Evolutionary conservation across 1,140 invertebrate species (phyloP).

Genomic region (Saccostrea echinata): DNA sequence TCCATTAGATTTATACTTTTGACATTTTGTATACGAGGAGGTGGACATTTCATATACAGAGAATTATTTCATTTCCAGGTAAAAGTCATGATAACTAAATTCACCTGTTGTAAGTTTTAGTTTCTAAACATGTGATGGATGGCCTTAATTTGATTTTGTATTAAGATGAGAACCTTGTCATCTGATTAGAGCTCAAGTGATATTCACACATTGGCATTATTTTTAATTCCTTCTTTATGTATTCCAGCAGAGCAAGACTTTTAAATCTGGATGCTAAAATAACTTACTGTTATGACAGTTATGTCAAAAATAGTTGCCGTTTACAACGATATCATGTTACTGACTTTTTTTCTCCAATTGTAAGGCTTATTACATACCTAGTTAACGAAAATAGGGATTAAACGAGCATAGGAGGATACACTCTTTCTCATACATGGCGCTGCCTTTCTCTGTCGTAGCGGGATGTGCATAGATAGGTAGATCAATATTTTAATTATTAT

Average conservation of each 20-base stretch:
- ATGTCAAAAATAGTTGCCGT: too few relatives aligned
- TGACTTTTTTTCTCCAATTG: neutral
- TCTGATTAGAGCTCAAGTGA: neutral
- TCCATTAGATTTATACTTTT: conserved; percentile 4
- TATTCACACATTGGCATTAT: neutral
- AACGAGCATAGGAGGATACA: too few relatives aligned
- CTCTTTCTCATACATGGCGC: too few relatives aligned
- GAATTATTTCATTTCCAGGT: neutral
- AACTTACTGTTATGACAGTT: neutral
- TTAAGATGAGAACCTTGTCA: too few relatives aligned
- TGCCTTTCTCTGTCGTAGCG: too few relatives aligned
- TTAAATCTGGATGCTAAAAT: neutral
- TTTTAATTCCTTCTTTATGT: neutral
- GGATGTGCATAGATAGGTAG: too few relatives aligned
- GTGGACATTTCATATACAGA: neutral
- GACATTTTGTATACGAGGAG: conserved; percentile 12
- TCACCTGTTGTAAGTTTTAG: neutral
- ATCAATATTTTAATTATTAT: too few relatives aligned
- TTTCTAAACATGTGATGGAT: neutral
- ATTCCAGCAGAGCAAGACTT: neutral
- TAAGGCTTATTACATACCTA: neutral
- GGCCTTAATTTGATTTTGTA: neutral
- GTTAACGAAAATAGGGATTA: neutral
- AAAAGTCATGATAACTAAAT: neutral
- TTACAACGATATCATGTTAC: neutral